phyloP scores from a whole-genome alignment of 2,797 vertebrate genomes.

The Dallia pectoralis region DNA sequence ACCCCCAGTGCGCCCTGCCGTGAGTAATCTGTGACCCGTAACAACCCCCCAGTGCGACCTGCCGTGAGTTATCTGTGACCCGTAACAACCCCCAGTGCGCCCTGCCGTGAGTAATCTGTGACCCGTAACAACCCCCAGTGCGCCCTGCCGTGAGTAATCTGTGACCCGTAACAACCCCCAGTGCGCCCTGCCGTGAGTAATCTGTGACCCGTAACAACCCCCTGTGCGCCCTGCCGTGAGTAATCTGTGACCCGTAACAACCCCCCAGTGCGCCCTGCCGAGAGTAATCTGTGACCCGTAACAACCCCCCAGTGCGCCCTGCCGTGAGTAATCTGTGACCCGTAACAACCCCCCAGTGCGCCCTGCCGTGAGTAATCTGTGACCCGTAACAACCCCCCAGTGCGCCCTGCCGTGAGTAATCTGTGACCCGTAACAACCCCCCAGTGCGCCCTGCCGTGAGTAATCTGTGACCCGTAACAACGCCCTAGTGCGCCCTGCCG shows the following conservation, averaged over 20 bases:
- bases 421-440: neutral
- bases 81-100: neutral
- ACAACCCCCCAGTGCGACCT: slow-evolving; percentile 15
- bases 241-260: neutral
- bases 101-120: slow-evolving; percentile 49
- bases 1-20: slow-evolving; percentile 28
- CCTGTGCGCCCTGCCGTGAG: slow-evolving; percentile 50
- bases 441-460: slow-evolving; percentile 50
- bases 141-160: slow-evolving; percentile 50
- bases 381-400: neutral
- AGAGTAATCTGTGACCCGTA: slow-evolving; percentile 38
- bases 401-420: slow-evolving; percentile 50
- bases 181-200: slow-evolving; percentile 50
- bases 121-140: neutral
- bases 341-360: neutral
- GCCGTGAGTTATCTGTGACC: slow-evolving; percentile 45
- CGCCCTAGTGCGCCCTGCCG: slow-evolving; percentile 49
- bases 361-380: slow-evolving; percentile 49
- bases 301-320: slow-evolving; percentile 15
- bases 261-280: slow-evolving; percentile 29
- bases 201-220: neutral
- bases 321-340: slow-evolving; percentile 45
- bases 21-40: slow-evolving; percentile 38
- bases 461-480: slow-evolving; percentile 29
- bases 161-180: neutral